These are phyloP conservation scores for Barnardius zonarius DNA, from an alignment of 2,113 vertebrate species.

Conservation along the genomic window DNA sequence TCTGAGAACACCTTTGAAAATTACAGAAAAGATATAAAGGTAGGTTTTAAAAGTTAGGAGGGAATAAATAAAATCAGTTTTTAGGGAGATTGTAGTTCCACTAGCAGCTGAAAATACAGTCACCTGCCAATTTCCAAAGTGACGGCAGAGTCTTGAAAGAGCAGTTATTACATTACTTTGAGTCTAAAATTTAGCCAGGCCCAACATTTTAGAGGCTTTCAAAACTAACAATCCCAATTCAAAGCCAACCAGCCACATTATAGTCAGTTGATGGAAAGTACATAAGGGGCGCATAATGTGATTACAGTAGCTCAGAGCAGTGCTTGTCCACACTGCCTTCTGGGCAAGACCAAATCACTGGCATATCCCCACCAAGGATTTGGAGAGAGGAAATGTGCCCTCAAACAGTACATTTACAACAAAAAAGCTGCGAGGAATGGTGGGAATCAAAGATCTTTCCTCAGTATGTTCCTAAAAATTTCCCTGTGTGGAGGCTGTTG, in stretches of 20 bases:
- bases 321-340: background rate
- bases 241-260: background rate
- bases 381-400: background rate
- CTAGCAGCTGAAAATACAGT: background rate
- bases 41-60: constrained; percentile 10
- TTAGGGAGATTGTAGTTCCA: background rate
- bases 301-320: background rate
- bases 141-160: constrained; percentile 29
- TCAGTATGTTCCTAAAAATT: background rate
- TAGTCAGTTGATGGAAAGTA: background rate
- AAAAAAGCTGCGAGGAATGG: background rate
- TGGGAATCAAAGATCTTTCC: background rate
- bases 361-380: background rate
- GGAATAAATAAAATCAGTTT: background rate
- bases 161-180: background rate
- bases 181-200: background rate
- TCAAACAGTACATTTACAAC: background rate
- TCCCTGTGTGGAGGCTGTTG: background rate
- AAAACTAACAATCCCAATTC: background rate
- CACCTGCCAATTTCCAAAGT: constrained; percentile 25
- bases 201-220: constrained; percentile 25
- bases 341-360: background rate
- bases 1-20: constrained; percentile 52
- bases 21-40: constrained; percentile 9
- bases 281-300: background rate